Evolutionary conservation across 2,113 vertebrate species (phyloP), one percentile per base, ranked within the genome.

Genomic region (Actenoides hombroni): DNA sequence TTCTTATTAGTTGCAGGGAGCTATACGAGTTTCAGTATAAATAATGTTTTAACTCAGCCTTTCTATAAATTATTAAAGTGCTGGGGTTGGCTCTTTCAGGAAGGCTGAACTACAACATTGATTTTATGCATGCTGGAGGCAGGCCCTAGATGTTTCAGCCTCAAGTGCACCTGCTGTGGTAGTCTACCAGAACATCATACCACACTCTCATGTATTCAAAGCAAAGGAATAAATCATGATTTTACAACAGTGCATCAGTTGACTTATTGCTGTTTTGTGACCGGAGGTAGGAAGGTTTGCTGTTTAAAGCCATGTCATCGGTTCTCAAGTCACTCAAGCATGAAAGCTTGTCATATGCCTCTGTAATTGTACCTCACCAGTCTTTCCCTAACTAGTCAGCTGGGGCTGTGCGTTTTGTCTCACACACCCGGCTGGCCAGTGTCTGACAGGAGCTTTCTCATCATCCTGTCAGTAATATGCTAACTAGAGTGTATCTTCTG

Each of bases 151-250:
- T 97, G 97, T 95, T 96, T 89, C 79, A 54, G 97, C 98, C 98
- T 98, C 97, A 87, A 94, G 98, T 98, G 98, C 98, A 97, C 98
- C 97, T 98, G 86, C 98, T 98, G 96, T 98, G 98, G 98, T 98
- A 98, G 98, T 98, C 98, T 98, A 98, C 97, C 97, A 97, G 98
- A 98, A 98, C 98, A 98, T 98, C 97, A 86, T 95, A 84, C 97
- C 95, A 80, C 94, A 91, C 97, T 98, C 95, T 97, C 97, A 88
- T 97, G 98, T 97, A 98, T 98, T 98, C 98, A 98, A 98, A 98
- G 98, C 98, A 98, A 98, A 99, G 98, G 98, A 99, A 98, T 99
- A 99, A 99, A 99, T 99, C 98, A 99, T 99, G 98, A 98, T 98
- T 97, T 98, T 99, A 99, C 99, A 99, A 98, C 98, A 98, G 97